Conservation (phyloP, 2,797 vertebrate species). For the Molossus alvarezi region DNA sequence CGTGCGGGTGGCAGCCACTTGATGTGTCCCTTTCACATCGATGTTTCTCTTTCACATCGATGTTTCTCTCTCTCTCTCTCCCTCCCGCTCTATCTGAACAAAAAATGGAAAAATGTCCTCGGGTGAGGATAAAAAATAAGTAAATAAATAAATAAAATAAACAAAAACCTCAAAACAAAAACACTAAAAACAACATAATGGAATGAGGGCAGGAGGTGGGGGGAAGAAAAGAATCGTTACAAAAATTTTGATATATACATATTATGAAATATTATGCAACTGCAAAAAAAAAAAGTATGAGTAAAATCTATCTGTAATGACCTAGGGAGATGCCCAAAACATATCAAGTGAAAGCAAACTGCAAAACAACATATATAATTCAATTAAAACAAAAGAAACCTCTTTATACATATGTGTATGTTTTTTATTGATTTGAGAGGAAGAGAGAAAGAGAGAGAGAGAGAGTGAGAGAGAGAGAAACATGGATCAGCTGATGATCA, state of each 20-base stretch:
- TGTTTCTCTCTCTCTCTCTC: too few relatives aligned
- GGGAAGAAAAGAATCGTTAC: background rate
- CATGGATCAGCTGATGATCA: background rate
- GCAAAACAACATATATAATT: conserved; percentile 16
- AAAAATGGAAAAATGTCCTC: too few relatives aligned
- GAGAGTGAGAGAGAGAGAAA: background rate
- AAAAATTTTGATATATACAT: background rate
- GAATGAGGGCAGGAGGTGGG: too few relatives aligned
- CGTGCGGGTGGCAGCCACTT: too few relatives aligned
- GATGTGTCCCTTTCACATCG: too few relatives aligned
- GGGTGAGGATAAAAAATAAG: too few relatives aligned
- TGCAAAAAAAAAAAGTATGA: background rate
- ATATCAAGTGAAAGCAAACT: background rate
- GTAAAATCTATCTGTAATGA: conserved; percentile 42
- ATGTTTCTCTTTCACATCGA: too few relatives aligned
- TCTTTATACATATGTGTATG: background rate
- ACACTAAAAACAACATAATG: background rate
- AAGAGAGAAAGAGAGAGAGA: too few relatives aligned
- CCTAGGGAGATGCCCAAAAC: background rate
- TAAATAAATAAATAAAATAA: too few relatives aligned
- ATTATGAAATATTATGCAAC: background rate
- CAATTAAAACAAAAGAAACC: background rate
- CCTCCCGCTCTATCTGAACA: too few relatives aligned
- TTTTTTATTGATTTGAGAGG: background rate
- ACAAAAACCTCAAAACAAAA: background rate